These are phyloP conservation scores for Glossosoma conforme DNA, from an alignment of 1,140 invertebrate species.

Conservation along the genomic window DNA sequence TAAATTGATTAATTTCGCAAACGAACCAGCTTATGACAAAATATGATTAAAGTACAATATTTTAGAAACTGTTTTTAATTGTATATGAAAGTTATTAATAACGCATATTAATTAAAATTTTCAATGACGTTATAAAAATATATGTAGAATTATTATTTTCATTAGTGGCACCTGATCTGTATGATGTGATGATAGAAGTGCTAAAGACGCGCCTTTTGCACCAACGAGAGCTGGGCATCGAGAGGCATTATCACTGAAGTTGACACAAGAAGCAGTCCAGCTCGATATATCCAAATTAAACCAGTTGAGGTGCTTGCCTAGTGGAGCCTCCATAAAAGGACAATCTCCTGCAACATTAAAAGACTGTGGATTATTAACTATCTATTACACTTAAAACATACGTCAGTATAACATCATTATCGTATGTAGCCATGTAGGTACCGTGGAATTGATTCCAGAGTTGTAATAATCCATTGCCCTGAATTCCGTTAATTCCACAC, in stretches of 20 bases:
- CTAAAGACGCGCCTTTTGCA: constrained; percentile 68
- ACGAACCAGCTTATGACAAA: too few species aligned
- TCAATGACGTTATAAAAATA: too few species aligned
- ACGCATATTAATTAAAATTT: too few species aligned
- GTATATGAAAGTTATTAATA: too few species aligned
- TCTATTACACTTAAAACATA: too few species aligned
- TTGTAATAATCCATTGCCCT: constrained; percentile 27
- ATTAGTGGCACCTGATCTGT: constrained; percentile 45
- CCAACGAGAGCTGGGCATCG: constrained; percentile 54
- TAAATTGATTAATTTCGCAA: too few species aligned
- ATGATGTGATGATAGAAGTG: constrained; percentile 52
- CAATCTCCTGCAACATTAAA: constrained; percentile 29
- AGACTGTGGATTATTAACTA: too few species aligned
- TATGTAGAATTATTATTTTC: too few species aligned
- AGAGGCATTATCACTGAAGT: constrained; percentile 45
- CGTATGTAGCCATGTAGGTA: too few species aligned
- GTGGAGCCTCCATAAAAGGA: constrained; percentile 30
- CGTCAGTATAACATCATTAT: too few species aligned
- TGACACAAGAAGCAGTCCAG: constrained; percentile 35
- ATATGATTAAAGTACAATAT: too few species aligned
- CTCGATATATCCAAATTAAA: neutral
- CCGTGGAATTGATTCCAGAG: constrained; percentile 23
- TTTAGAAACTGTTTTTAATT: too few species aligned
- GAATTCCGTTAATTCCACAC: constrained; percentile 22
- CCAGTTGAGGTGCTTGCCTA: constrained; percentile 19